phyloP scores from a whole-genome alignment of 2,797 vertebrate genomes.

The Perodicticus potto region DNA sequence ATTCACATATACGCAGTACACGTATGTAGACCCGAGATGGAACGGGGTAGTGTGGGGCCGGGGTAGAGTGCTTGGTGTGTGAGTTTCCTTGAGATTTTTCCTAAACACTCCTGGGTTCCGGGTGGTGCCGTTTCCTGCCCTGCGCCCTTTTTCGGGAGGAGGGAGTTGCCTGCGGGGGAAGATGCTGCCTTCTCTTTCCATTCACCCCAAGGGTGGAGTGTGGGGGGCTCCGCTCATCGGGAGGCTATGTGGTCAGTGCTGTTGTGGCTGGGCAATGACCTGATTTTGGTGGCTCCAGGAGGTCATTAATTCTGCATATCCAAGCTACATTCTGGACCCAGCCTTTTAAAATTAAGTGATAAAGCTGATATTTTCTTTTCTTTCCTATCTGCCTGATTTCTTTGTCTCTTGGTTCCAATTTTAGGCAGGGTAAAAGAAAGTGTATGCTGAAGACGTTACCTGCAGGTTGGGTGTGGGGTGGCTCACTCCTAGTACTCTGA shows the following conservation, averaged over 20 bases:
- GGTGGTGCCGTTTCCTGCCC: rapidly evolving
- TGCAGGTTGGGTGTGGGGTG: neutral
- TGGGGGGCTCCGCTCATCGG: neutral
- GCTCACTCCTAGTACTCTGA: too few relatives aligned
- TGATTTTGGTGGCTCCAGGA: neutral
- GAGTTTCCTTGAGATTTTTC: neutral
- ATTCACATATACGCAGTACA: too few relatives aligned
- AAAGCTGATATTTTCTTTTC: neutral
- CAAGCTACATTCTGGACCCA: neutral
- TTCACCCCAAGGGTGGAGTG: neutral
- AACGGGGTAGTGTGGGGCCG: rapidly evolving
- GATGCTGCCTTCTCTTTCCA: neutral
- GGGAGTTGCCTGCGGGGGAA: rapidly evolving
- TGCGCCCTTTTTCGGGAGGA: neutral
- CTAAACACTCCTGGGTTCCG: neutral
- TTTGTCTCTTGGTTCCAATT: neutral
- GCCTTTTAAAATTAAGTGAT: neutral
- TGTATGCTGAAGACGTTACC: rapidly evolving
- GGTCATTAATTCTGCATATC: rapidly evolving
- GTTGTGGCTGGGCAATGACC: rapidly evolving
- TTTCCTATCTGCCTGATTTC: neutral
- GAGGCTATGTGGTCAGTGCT: neutral
- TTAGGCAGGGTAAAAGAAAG: rapidly evolving
- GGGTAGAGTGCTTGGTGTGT: too few relatives aligned
- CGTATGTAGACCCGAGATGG: neutral